Evolutionary conservation across 1,140 invertebrate species (phyloP), one percentile per base, ranked within the genome.

Genomic region (Camponotus vicinus): DNA sequence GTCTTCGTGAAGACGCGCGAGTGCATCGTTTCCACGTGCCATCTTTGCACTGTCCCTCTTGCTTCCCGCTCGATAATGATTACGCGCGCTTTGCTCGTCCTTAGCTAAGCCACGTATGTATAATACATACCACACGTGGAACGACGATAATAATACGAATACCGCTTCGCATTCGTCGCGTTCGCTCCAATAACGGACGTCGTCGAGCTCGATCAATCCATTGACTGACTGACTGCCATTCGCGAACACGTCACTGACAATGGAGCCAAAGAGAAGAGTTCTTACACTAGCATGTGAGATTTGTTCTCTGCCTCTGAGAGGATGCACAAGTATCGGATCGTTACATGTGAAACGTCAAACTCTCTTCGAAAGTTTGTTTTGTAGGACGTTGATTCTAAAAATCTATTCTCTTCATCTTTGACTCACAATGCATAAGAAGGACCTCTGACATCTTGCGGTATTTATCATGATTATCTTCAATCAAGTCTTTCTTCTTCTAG

Each of bases 11-110:
- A 18, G 49, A 52, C 45, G 45, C 45, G 77, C 64, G 78, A 57
- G 78, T 57, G 66, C 78, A 80, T 70, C 78, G 64, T 57, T 57
- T 69, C 40, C 64, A 69, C 45, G n/a, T 80, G 64, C 34, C 49
- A 64, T 57, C 34, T 70, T 80, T 42, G 78, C 63, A 55, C 7
- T 67, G 49, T 70, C 66, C 49, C 15, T 49, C 70, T 80, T 69
- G 32, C 49, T 49, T 70, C 9, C n/a, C 37, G 42, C 57, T 80
- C 78, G 78, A 80, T 80, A 70, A 37, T 37, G 9, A 57, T 55
- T 80, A 37, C 77, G 15, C 18, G 63, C 78, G 40, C 49, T 18
- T 57, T 59, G 49, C 66, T 70, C 63, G 45, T 69, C 21, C 34
- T 69, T 57, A 52, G 21, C 59, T 21, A n/a, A 69, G 66, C 78